phyloP scores from a whole-genome alignment of 2,888 invertebrate genomes.

The Tanytarsus gracilentus region DNA sequence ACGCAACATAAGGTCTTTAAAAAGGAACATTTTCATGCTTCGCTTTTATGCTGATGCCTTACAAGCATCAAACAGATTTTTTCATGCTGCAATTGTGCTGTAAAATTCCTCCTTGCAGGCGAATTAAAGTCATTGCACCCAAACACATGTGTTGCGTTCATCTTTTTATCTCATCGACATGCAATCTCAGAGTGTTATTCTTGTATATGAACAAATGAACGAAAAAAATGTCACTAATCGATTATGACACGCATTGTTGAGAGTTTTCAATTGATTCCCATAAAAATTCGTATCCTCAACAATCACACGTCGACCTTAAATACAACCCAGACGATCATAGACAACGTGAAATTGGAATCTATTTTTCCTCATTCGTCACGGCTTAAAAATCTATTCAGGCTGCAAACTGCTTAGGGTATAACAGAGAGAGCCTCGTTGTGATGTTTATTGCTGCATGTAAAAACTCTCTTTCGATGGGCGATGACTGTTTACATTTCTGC shows the following conservation, averaged over 20 bases:
- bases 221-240: conserved; percentile 17
- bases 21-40: too few relatives aligned
- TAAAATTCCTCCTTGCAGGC: conserved; percentile 14
- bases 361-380: neutral
- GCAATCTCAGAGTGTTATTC: neutral
- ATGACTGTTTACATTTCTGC: conserved; percentile 12
- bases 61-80: conserved; percentile 27
- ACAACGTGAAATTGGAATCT: conserved; percentile 21
- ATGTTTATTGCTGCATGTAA: too few relatives aligned
- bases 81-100: conserved; percentile 7
- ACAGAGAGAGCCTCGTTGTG: too few relatives aligned
- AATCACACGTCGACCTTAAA: too few relatives aligned
- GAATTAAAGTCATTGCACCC: conserved; percentile 26
- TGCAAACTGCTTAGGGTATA: too few relatives aligned
- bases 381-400: too few relatives aligned
- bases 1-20: conserved; percentile 22
- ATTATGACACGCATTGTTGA: conserved; percentile 26
- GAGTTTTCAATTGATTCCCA: neutral
- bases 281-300: neutral
- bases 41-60: conserved; percentile 10
- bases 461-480: too few relatives aligned
- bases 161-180: neutral
- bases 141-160: conserved; percentile 18
- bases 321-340: too few relatives aligned
- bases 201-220: too few relatives aligned